A percentile compares a stretch with the other conserved stretches of the same genome.
phyloP scores from a whole-genome alignment of 64 coral and sea anemone species.

The Dendrophyllia cribrosa region DNA sequence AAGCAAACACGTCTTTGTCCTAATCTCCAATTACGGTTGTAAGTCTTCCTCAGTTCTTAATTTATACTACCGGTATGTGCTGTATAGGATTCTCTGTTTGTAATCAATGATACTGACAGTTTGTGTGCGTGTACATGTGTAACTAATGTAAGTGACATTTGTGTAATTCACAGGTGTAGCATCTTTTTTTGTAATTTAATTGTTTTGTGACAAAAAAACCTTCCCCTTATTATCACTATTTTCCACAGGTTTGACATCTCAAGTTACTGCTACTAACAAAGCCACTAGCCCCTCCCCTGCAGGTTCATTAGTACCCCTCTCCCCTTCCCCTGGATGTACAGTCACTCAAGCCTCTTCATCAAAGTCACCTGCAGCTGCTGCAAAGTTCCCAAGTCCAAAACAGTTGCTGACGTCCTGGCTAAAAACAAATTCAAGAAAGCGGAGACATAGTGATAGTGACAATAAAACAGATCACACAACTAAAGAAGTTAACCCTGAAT shows the following conservation, averaged over 20 bases:
- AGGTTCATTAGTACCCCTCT: neutral
- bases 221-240: neutral
- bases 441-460: conserved; percentile 48
- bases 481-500: neutral
- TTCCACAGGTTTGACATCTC: conserved; percentile 1
- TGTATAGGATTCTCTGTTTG: too few relatives aligned
- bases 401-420: conserved; percentile 80
- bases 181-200: neutral
- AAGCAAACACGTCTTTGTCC: too few relatives aligned
- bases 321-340: neutral
- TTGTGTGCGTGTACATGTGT: neutral
- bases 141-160: neutral
- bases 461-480: neutral
- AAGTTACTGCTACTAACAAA: neutral
- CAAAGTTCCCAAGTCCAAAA: conserved; percentile 77
- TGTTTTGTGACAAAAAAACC: neutral
- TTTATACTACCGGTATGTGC: too few relatives aligned
- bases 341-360: neutral
- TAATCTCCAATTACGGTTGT: too few relatives aligned
- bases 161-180: neutral
- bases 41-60: too few relatives aligned
- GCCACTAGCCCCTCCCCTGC: neutral
- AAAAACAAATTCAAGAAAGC: conserved; percentile 62
- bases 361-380: neutral
- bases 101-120: too few relatives aligned